Evolutionary conservation across 2,113 vertebrate genomes (phyloP).

Genomic region (Oreocharis arfaki): DNA sequence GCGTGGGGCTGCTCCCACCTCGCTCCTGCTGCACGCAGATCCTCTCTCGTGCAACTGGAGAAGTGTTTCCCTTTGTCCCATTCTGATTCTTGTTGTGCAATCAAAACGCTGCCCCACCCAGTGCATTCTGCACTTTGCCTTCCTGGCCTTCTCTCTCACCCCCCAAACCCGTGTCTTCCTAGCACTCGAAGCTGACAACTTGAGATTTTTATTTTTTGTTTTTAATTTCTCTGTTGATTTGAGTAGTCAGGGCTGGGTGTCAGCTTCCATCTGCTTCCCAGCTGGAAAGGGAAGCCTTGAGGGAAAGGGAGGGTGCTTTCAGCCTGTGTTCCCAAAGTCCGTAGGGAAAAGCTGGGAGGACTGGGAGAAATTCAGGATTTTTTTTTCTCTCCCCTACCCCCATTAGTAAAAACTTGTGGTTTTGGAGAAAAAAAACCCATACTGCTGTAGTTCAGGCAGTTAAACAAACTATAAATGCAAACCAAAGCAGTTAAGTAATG

Average conservation of each 20-base stretch:
- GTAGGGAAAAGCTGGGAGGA: background rate
- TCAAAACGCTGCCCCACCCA: background rate
- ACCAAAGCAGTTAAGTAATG: background rate
- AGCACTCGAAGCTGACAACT: background rate
- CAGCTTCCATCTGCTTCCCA: background rate
- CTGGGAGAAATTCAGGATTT: background rate
- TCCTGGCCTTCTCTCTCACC: background rate
- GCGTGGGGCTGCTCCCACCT: background rate
- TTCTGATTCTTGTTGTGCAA: background rate
- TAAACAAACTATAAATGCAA: background rate
- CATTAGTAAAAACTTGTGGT: background rate
- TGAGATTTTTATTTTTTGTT: background rate
- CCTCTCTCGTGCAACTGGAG: background rate
- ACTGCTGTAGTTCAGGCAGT: background rate
- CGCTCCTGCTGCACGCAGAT: rapidly evolving
- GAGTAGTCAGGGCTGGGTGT: background rate
- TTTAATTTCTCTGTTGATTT: background rate
- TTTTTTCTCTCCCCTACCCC: background rate
- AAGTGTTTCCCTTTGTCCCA: background rate
- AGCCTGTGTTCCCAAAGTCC: background rate
- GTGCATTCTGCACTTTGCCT: background rate
- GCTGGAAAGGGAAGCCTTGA: background rate
- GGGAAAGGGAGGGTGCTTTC: background rate
- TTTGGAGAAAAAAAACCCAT: background rate
- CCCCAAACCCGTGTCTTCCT: background rate